These are phyloP conservation scores for Melanotaenia pygmaea DNA, from an alignment of 2,797 vertebrate species.

Conservation along the genomic window DNA sequence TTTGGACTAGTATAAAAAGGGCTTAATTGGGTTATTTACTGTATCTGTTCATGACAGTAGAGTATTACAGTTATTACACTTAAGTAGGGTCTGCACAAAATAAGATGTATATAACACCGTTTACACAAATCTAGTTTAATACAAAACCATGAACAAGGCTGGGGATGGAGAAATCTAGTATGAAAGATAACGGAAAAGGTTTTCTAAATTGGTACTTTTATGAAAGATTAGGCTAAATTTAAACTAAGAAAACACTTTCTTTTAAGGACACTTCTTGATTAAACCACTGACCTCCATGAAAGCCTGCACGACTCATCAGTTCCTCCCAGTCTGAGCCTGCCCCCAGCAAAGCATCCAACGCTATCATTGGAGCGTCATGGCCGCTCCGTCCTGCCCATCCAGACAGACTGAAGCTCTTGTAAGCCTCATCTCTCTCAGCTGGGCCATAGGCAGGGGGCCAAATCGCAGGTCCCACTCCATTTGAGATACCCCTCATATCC, in stretches of 20 bases:
- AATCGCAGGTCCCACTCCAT: slow-evolving; percentile 67
- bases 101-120: too few species aligned
- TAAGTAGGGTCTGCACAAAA: too few species aligned
- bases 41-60: too few species aligned
- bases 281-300: slow-evolving; percentile 76
- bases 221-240: background rate
- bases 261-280: background rate
- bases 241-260: background rate
- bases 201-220: background rate
- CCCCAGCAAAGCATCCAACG: slow-evolving; percentile 78
- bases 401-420: slow-evolving; percentile 79
- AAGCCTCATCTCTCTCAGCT: slow-evolving; percentile 76
- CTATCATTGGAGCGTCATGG: slow-evolving; percentile 85
- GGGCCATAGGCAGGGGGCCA: slow-evolving; percentile 76
- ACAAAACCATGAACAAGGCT: background rate
- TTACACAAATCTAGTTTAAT: background rate
- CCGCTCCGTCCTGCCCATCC: slow-evolving; percentile 83
- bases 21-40: too few species aligned
- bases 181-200: background rate
- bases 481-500: slow-evolving; percentile 72
- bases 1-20: too few species aligned
- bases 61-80: too few species aligned
- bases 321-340: slow-evolving; percentile 79
- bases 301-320: slow-evolving; percentile 78
- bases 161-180: background rate